Evolutionary conservation across 2,797 vertebrate genomes (phyloP), one percentile per base, ranked within the genome.

Genomic region (Aplochiton taeniatus): DNA sequence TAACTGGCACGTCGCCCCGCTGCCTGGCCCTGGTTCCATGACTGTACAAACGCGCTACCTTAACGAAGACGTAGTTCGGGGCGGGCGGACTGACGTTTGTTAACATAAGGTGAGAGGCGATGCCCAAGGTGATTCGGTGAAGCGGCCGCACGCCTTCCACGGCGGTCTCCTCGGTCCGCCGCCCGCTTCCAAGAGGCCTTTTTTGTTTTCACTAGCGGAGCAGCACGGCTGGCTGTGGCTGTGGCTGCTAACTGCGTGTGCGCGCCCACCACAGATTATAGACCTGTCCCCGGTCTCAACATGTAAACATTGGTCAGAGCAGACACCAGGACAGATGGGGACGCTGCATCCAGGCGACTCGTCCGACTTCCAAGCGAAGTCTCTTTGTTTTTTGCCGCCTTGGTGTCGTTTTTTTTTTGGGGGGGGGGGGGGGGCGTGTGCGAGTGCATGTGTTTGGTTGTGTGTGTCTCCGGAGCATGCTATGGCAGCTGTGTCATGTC

Each of bases 191-290:
- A 31, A 31, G 31, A 31, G 31, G 31, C 31, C 31, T 31, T 31
- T 31, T 31, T 2, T 31, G n/a, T 31, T 31, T 31, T 2, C 6
- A 31, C 31, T 31, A 85, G 84, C 66, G 75, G 81, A 58, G 49
- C 58, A 53, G 75, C 66, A 75, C 31, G 2, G 31, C 77, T 74
- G 82, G 78, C 75, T 74, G 83, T 74, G 82, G 78, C 75, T 74
- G 83, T 75, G 76, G 76, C 78, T 10, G 76, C 31, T 6, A 31
- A 31, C 31, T 81, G 68, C 83, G 79, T 84, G 85, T 77, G 81
- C 6, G 81, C 6, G 31, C 31, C 31, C 31, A 68, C 86, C 84
- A 75, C 86, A 86, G 85, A 87, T 84, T 85, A 83, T 31, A 89
- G 84, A 79, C 74, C 74, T 71, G 81, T 84, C 76, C 78, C 8